Conservation (phyloP, 2,797 vertebrate species). For the Mustela erminea region DNA sequence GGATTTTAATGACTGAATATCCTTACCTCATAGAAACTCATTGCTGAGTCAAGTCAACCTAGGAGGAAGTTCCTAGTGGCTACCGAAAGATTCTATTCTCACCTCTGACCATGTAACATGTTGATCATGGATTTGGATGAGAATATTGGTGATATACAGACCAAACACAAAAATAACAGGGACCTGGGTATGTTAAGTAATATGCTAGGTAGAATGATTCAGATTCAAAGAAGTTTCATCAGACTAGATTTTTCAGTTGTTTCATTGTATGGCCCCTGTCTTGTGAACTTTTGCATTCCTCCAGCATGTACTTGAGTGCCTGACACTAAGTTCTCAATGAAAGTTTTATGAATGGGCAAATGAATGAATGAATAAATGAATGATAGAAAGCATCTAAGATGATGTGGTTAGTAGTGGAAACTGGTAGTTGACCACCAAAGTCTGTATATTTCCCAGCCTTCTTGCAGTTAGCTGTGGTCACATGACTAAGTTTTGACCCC, state of each 20-base stretch:
- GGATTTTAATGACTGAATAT: conserved; percentile 20
- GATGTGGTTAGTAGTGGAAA: neutral
- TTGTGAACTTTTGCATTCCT: conserved; percentile 26
- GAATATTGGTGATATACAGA: conserved; percentile 16
- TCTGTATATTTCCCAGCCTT: conserved; percentile 18
- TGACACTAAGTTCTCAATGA: neutral
- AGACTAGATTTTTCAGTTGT: conserved; percentile 10
- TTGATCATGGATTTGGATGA: conserved; percentile 33
- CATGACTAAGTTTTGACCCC: conserved; percentile 14
- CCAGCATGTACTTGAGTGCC: neutral
- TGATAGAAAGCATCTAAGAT: neutral
- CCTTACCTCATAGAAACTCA: neutral
- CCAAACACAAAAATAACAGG: neutral
- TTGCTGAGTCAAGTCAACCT: conserved; percentile 22
- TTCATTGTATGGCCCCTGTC: neutral
- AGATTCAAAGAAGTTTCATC: conserved; percentile 1
- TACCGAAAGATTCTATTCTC: conserved; percentile 7
- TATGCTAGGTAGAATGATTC: conserved; percentile 8
- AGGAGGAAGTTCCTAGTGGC: neutral
- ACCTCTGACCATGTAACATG: conserved; percentile 17
- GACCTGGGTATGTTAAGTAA: conserved; percentile 6
- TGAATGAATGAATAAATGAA: conserved; percentile 22
- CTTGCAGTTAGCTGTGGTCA: neutral
- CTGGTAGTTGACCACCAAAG: neutral
- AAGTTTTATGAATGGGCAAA: conserved; percentile 10